phyloP scores from a whole-genome alignment of 1,140 invertebrate genomes.

The Zaprionus capensis region DNA sequence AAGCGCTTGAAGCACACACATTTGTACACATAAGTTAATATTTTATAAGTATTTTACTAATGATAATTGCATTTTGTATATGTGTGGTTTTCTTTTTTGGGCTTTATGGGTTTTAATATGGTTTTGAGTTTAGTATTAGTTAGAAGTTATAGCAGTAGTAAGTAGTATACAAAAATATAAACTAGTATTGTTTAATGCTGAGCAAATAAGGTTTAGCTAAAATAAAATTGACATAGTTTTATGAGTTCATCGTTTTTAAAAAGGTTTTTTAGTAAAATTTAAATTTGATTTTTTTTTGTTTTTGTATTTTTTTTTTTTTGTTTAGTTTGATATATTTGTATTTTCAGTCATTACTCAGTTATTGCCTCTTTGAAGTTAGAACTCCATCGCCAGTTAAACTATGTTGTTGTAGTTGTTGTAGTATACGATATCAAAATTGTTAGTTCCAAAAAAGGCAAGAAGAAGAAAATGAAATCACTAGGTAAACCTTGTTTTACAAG shows the following conservation, averaged over 20 bases:
- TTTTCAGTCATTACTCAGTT: conserved; percentile 88
- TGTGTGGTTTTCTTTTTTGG: conserved; percentile 36
- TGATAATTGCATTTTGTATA: conserved; percentile 46
- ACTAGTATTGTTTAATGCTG: conserved; percentile 78
- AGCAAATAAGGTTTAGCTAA: conserved; percentile 82
- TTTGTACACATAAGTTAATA: conserved; percentile 41
- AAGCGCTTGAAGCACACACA: conserved; percentile 47
- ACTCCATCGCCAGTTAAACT: conserved; percentile 97
- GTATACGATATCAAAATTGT: conserved; percentile 79
- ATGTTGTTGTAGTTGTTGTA: conserved; percentile 84
- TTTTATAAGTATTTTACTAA: conserved; percentile 37
- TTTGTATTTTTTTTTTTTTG: conserved; percentile 34
- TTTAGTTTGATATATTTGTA: conserved; percentile 57
- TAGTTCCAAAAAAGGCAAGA: conserved; percentile 78
- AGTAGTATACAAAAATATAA: conserved; percentile 81
- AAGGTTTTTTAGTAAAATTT: conserved; percentile 55
- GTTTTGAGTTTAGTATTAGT: conserved; percentile 66
- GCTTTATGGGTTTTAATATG: conserved; percentile 60
- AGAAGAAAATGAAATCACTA: conserved; percentile 76
- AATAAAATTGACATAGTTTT: conserved; percentile 68
- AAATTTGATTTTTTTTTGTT: not conserved
- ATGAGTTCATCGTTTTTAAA: conserved; percentile 53
- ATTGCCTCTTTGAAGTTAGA: conserved; percentile 97
- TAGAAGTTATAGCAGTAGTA: conserved; percentile 77
- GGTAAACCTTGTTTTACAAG: conserved; percentile 79